phyloP scores from a whole-genome alignment of 2,888 invertebrate species.

The Carterocephalus palaemon region DNA sequence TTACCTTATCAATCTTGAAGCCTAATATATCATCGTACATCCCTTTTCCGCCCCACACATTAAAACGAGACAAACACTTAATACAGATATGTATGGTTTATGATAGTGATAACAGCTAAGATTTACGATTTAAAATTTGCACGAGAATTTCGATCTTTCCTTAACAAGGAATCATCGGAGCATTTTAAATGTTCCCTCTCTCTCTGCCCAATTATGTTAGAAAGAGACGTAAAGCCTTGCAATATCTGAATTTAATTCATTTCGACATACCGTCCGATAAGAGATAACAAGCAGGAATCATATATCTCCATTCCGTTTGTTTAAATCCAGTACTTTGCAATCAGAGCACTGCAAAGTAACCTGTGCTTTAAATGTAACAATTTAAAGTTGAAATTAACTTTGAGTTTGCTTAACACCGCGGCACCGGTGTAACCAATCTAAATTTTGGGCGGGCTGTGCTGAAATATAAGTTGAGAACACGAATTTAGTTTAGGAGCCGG shows the following conservation, averaged over 20 bases:
- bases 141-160: conserved; percentile 16
- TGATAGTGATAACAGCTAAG: conserved; percentile 24
- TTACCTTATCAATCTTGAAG: conserved; percentile 4
- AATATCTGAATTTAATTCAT: conserved; percentile 37
- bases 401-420: conserved; percentile 28
- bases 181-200: conserved; percentile 7
- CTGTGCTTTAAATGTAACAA: conserved; percentile 34
- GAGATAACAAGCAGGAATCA: conserved; percentile 27
- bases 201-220: background rate
- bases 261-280: conserved; percentile 36
- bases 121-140: conserved; percentile 19
- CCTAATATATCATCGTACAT: conserved; percentile 2
- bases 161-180: conserved; percentile 20
- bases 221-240: conserved; percentile 26
- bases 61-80: conserved; percentile 6
- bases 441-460: conserved; percentile 62
- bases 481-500: conserved; percentile 44
- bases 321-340: conserved; percentile 37
- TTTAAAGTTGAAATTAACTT: conserved; percentile 31
- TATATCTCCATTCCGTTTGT: conserved; percentile 38
- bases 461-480: conserved; percentile 59
- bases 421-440: conserved; percentile 46
- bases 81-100: conserved; percentile 24
- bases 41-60: background rate
- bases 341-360: conserved; percentile 31